Percentiles rank a stretch among this genome's conserved stretches.
Conservation (phyloP, 2,888 invertebrate genomes). For the Sylvicola cinctus region DNA sequence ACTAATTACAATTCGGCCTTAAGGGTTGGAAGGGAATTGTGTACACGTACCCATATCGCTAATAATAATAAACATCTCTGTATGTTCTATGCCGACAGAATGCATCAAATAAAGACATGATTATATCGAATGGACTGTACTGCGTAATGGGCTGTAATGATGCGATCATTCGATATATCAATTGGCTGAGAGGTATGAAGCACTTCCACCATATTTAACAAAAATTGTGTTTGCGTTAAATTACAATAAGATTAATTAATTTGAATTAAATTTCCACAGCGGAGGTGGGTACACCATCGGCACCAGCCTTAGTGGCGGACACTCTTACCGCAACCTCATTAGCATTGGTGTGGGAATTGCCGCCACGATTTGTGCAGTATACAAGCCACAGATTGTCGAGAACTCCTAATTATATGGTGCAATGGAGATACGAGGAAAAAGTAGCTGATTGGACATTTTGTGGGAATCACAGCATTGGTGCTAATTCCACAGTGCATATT, state of each 20-base stretch:
- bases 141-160: constrained; percentile 69
- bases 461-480: constrained; percentile 46
- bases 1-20: no score
- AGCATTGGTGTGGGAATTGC: constrained; percentile 54
- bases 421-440: constrained; percentile 52
- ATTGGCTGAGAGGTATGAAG: constrained; percentile 41
- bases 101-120: not conserved
- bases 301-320: constrained; percentile 59
- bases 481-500: constrained; percentile 43
- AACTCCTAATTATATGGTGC: constrained; percentile 39
- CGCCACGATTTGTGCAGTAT: constrained; percentile 22
- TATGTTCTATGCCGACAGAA: no score
- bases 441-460: constrained; percentile 67
- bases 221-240: not conserved
- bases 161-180: constrained; percentile 53
- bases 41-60: no score
- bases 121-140: constrained; percentile 42
- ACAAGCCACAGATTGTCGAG: constrained; percentile 32
- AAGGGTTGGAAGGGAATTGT: no score
- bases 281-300: constrained; percentile 45
- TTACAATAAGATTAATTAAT: not conserved
- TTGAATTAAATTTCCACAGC: constrained; percentile 22
- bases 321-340: constrained; percentile 55
- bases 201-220: no score
- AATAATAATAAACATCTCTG: no score